Evolutionary conservation across 2,113 vertebrate genomes (phyloP).

Genomic region (Plecturocebus donacophilus): DNA sequence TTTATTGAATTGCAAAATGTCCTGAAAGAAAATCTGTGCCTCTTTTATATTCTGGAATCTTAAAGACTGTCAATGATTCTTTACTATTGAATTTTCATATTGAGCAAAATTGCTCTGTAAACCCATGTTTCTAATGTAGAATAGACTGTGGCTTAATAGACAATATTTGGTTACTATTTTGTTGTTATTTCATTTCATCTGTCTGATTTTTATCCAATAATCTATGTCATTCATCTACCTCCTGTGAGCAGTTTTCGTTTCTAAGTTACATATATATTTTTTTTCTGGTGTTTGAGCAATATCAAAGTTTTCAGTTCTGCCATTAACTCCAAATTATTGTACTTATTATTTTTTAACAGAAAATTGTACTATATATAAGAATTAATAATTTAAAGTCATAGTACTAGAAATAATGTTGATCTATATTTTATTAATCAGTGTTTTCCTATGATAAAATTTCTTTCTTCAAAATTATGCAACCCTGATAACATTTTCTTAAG

Average conservation of each 20-base stretch:
- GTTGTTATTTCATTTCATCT: not conserved
- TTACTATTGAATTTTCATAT: not conserved
- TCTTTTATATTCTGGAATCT: not conserved
- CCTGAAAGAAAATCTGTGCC: not conserved
- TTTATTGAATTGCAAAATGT: not conserved
- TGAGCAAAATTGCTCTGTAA: not conserved
- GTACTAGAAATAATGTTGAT: not conserved
- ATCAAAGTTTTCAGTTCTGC: not conserved
- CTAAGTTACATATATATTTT: not conserved
- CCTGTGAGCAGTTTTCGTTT: not conserved
- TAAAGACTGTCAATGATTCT: not conserved
- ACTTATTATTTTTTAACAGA: not conserved
- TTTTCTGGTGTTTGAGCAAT: not conserved
- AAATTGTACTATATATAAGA: not conserved
- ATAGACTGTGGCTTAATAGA: not conserved
- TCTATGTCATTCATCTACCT: not conserved
- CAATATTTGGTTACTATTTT: not conserved
- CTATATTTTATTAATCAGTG: not conserved
- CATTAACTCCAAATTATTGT: not conserved
- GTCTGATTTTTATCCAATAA: not conserved
- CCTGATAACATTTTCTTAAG: not conserved
- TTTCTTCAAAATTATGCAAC: not conserved
- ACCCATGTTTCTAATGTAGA: not conserved
- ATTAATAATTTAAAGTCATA: not conserved
- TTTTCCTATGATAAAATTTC: not conserved